Evolutionary conservation across 2,888 invertebrate genomes (phyloP).

Genomic region (Amitus sp.): DNA sequence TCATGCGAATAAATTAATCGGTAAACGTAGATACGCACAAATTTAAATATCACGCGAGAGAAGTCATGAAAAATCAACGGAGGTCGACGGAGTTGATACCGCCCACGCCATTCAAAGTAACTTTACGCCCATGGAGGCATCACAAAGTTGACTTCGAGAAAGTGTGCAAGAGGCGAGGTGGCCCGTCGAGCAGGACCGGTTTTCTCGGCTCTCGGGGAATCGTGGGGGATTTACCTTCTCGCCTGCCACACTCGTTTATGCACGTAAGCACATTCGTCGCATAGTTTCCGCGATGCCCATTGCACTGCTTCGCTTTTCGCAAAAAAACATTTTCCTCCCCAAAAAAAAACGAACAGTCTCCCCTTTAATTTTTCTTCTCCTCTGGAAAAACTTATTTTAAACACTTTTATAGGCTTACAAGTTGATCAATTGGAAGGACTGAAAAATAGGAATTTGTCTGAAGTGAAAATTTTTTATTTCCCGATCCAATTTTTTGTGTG

Average conservation of each 20-base stretch:
- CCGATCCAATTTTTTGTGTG: too few species aligned
- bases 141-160: constrained; percentile 36
- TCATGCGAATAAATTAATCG: not conserved
- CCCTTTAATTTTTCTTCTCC: too few species aligned
- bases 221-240: constrained; percentile 28
- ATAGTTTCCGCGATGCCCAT: constrained; percentile 26
- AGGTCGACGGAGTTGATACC: constrained; percentile 36
- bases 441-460: too few species aligned
- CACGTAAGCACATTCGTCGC: constrained; percentile 24
- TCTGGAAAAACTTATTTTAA: too few species aligned
- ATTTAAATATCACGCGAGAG: constrained; percentile 20
- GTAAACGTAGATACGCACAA: not conserved
- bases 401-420: too few species aligned
- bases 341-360: not conserved
- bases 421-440: too few species aligned
- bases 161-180: constrained; percentile 43
- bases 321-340: not conserved
- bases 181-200: constrained; percentile 50
- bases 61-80: constrained; percentile 39
- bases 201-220: constrained; percentile 39
- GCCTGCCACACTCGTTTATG: constrained; percentile 10
- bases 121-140: constrained; percentile 50
- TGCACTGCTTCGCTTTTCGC: constrained; percentile 16
- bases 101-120: constrained; percentile 46
- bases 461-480: too few species aligned